Evolutionary conservation across 2,797 vertebrate species (phyloP), one percentile per base, ranked within the genome.

Genomic region (Catharus ustulatus): DNA sequence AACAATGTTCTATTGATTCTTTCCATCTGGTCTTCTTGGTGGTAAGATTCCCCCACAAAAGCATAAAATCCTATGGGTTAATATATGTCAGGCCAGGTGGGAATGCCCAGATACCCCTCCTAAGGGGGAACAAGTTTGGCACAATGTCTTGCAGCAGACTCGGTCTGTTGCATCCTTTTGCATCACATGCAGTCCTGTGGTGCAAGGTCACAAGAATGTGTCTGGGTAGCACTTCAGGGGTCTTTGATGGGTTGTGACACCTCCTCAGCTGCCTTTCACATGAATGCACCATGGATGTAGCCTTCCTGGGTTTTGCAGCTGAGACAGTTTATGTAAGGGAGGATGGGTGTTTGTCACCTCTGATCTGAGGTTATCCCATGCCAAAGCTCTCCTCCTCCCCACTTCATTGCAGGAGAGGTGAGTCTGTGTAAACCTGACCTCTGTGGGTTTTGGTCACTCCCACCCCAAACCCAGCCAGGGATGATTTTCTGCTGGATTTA

Each of bases 351-450:
- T 40, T 4, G 6, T 10, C 51, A 32, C 11, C 14, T 29, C 29
- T 64, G 34, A 40, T 40, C 19, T 23, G 42, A 40, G 30, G 34
- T 16, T 40, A 13, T 9, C 7, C 40, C 29, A 5, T 29, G 19
- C 15, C n/a, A 40, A 55, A 54, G 23, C 19, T 54, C 48, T 54
- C 22, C 48, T 43, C 26, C 29, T 29, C 27, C 29, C 5, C 0
- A 0, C 6, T 29, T 40, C 0, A 0, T 9, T 24, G 15, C 0
- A 1, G 20, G 16, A 29, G 13, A 55, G 20, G 15, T 13, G 34
- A 73, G 24, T 9, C 23, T 63, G 15, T 58, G 19, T 10, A 48
- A 63, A 55, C 23, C 27, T 29, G 42, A 12, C 19, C 19, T 46
- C 34, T 54, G 15, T 54, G 13, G 8, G 15, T 20, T 29, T 5